phyloP scores from a whole-genome alignment of 2,113 vertebrate genomes.

The Stomatorhinus ivindoensis region DNA sequence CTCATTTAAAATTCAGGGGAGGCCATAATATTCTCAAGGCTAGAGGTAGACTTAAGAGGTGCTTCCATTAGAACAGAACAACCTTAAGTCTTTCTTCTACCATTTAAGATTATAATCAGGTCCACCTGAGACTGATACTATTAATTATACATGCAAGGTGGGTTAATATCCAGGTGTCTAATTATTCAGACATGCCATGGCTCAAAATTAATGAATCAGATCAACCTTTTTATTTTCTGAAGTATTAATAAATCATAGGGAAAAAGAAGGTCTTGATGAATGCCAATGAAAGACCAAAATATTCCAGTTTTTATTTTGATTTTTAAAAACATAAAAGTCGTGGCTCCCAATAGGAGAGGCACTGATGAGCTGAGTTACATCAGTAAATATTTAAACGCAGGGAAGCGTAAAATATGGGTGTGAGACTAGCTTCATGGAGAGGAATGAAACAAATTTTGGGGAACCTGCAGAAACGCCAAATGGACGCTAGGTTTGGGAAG shows the following conservation, averaged over 20 bases:
- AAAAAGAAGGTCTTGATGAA: neutral
- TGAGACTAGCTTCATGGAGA: neutral
- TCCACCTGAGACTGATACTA: neutral
- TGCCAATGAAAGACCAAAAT: neutral
- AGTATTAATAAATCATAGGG: neutral
- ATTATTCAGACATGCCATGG: constrained; percentile 16
- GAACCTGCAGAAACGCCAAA: neutral
- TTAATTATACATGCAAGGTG: constrained; percentile 9
- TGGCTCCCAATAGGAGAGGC: neutral
- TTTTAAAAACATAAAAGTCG: neutral
- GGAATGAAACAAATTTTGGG: neutral
- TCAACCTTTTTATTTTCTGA: neutral
- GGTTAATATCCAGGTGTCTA: constrained; percentile 8
- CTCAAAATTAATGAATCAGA: neutral
- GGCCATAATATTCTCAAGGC: neutral
- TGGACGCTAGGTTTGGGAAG: neutral
- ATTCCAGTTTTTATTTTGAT: neutral
- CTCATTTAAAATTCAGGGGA: neutral
- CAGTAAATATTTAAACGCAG: neutral
- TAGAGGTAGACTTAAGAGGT: neutral
- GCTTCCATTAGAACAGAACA: neutral
- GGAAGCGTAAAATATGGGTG: neutral
- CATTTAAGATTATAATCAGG: neutral
- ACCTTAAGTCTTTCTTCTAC: neutral
- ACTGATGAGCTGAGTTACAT: neutral